A percentile compares a stretch with the other conserved stretches of the same genome.
Evolutionary conservation across 2,113 vertebrate species (phyloP).

Genomic region (Sarotherodon lohbergeri): DNA sequence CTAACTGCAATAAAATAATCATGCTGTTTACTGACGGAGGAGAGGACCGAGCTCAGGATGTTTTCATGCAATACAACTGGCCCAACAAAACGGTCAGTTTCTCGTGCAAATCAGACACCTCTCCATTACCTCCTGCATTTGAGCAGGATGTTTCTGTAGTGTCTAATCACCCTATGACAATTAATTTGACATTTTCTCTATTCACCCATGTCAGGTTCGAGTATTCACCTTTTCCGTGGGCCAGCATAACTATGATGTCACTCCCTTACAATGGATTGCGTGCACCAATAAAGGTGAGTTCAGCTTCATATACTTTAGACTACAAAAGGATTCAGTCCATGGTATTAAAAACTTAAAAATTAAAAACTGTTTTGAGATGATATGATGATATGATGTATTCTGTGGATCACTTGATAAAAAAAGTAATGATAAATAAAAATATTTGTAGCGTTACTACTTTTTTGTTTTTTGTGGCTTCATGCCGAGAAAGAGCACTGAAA

Average conservation of each 20-base stretch:
- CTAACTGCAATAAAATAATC: constrained; percentile 99
- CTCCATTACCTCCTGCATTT: background rate
- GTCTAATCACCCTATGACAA: background rate
- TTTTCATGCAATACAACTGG: constrained; percentile 98
- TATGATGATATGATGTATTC: background rate
- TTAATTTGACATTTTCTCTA: background rate
- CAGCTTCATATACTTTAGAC: background rate
- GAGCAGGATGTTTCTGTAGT: background rate
- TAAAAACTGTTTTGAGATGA: background rate
- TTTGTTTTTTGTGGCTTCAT: background rate
- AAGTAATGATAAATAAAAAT: background rate
- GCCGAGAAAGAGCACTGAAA: background rate
- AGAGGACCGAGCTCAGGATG: constrained; percentile 93
- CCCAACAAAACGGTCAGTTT: constrained; percentile 91
- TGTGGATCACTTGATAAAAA: background rate
- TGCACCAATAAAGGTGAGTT: constrained; percentile 93
- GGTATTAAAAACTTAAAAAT: background rate
- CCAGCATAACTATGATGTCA: constrained; percentile 98
- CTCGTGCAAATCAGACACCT: background rate
- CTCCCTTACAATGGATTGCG: constrained; percentile 97
- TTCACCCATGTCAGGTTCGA: constrained; percentile 55
- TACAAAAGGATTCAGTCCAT: background rate
- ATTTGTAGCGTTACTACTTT: background rate
- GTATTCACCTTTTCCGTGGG: constrained; percentile 99
- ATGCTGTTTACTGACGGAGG: constrained; percentile 98